Conservation (phyloP, 2,888 invertebrate genomes). For the Pristionchus japonicus region DNA sequence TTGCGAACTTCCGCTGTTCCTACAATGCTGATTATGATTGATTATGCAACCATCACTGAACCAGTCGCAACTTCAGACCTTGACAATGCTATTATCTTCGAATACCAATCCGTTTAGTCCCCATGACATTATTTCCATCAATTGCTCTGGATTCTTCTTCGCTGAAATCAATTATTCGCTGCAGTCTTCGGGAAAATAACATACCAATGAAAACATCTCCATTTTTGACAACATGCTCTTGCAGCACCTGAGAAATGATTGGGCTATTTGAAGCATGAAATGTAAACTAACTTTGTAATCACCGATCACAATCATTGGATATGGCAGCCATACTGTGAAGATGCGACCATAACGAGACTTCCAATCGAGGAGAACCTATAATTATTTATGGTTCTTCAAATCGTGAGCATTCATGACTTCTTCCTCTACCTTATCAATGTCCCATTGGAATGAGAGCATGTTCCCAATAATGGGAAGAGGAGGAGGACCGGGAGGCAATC, state of each 20-base stretch:
- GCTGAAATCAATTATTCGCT: background rate
- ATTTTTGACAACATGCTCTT: too few relatives aligned
- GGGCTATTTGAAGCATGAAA: too few relatives aligned
- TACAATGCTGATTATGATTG: background rate
- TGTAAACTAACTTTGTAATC: conserved; percentile 7
- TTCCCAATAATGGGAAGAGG: conserved; percentile 28
- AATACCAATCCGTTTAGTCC: conserved; percentile 1
- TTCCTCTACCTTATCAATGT: conserved; percentile 8
- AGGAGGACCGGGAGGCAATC: conserved; percentile 13
- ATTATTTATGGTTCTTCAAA: background rate
- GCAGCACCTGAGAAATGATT: background rate
- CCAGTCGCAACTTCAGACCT: too few relatives aligned
- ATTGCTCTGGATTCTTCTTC: conserved; percentile 14
- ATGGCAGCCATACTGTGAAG: too few relatives aligned
- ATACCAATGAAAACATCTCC: background rate
- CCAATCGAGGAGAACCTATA: background rate
- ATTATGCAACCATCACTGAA: background rate
- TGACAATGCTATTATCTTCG: conserved; percentile 13
- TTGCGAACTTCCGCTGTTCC: conserved; percentile 19
- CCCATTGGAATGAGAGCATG: conserved; percentile 12
- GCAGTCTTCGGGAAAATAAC: background rate
- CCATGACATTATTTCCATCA: conserved; percentile 3
- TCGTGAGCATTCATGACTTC: background rate
- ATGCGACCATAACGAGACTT: background rate
- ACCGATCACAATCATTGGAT: conserved; percentile 3